These are phyloP conservation scores for Turritopsis rubra DNA, from an alignment of 30 jellyfish, hydroid and myxozoan genomes.

Conservation along the genomic window DNA sequence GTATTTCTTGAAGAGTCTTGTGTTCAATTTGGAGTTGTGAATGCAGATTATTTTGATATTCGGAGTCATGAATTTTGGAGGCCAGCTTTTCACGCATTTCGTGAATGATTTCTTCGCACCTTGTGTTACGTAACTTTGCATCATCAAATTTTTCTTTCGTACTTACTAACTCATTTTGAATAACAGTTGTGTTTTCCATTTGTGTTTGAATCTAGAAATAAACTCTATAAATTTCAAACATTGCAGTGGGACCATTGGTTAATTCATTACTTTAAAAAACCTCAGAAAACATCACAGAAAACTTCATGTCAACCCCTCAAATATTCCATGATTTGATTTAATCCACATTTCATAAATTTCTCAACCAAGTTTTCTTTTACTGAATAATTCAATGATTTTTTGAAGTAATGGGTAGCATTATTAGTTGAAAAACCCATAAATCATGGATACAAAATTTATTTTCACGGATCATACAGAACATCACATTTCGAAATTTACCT, in stretches of 20 bases:
- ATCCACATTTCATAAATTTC: too few relatives aligned
- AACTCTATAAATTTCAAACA: too few relatives aligned
- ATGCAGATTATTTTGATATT: neutral
- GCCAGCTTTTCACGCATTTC: conserved; percentile 67
- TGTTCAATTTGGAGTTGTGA: conserved; percentile 27
- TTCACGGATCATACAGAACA: neutral
- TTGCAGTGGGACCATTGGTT: too few relatives aligned
- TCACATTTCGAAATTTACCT: neutral
- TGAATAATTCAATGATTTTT: too few relatives aligned
- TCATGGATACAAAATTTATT: too few relatives aligned
- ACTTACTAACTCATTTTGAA: conserved; percentile 40
- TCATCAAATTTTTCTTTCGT: conserved; percentile 48
- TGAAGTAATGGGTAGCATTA: too few relatives aligned
- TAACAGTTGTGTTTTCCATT: neutral
- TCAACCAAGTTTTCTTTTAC: too few relatives aligned
- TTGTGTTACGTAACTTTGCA: conserved; percentile 34
- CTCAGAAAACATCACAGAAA: neutral
- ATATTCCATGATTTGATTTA: too few relatives aligned
- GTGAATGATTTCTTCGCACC: conserved; percentile 69
- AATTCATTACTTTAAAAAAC: too few relatives aligned
- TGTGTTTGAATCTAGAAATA: conserved; percentile 15
- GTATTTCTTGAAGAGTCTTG: conserved; percentile 24
- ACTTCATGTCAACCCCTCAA: too few relatives aligned
- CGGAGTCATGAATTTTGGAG: conserved; percentile 65
- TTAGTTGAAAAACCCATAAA: too few relatives aligned